Evolutionary conservation across 2,113 vertebrate genomes (phyloP), one percentile per base, ranked within the genome.

Genomic region (Tachuris rubrigastra): DNA sequence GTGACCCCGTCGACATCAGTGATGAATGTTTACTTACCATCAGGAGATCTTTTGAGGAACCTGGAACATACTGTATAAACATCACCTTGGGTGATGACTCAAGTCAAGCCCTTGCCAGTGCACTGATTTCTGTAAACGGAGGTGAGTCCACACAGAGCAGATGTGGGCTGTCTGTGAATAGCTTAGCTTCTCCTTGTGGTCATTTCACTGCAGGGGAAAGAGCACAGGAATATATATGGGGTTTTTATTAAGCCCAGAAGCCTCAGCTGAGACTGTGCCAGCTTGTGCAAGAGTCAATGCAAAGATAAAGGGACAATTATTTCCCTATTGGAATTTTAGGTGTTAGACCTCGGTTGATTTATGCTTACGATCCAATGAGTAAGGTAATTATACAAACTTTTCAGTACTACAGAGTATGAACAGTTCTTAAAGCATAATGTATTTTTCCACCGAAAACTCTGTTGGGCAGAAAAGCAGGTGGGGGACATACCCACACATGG

Each of bases 21-120:
- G 79, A 98, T 1, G 25, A 90, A 20, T 99, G 99, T 62, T 90
- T 98, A 47, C 96, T 99, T 91, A 98, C 94, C 7, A 93, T 99
- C 90, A 98, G 95, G 50, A 98, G 98, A 79, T 97, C 98, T 65
- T 99, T 99, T 95, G 96, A 75, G 16, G 97, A 98, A 44, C 96
- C 99, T 2, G 99, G 99, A 75, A 99, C 96, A 2, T 99, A 99
- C 94, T 99, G 99, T 11, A 97, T 99, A 72, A 99, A 99, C 97
- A 98, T 99, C 95, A 99, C 99, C 35, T 89, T 99, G 96, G 97
- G 97, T 13, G 98, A 99, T 69, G 96, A 98, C 21, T 88, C 97
- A 11, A 99, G 98, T 53, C 89, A 98, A 96, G 98, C 98, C 68
- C 98, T 99, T 42, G 97, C 98, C 47, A 99, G 97, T 42, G 98